Conservation (phyloP, 2,797 vertebrate species). For the Halcyon badia region DNA sequence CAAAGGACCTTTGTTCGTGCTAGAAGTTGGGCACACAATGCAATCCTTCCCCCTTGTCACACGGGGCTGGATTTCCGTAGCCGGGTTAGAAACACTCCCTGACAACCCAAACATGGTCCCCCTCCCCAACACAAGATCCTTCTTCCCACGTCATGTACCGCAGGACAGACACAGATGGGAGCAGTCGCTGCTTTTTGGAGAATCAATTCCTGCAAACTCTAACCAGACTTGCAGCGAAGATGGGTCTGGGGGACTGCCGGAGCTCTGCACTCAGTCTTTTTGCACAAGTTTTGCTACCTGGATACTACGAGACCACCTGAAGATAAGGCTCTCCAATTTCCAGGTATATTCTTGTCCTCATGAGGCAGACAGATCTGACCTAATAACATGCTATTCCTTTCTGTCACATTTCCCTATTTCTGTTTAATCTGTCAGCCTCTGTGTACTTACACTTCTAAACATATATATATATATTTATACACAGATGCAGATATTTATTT, state of each 20-base stretch:
- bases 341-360: not conserved
- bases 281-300: not conserved
- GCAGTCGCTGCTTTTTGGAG: rapidly evolving
- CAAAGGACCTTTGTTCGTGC: slow-evolving; percentile 62
- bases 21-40: slow-evolving; percentile 16
- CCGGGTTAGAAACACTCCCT: not conserved
- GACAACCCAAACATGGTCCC: rapidly evolving
- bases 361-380: not conserved
- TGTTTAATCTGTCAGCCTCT: not conserved
- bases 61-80: not conserved
- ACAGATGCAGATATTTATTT: not conserved
- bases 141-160: not conserved
- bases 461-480: rapidly evolving
- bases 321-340: not conserved
- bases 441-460: not conserved
- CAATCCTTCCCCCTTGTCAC: slow-evolving; percentile 54
- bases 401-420: not conserved
- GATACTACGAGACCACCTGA: not conserved
- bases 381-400: not conserved
- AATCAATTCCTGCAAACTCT: not conserved
- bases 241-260: not conserved
- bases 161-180: not conserved
- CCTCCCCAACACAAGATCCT: rapidly evolving
- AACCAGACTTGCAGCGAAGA: not conserved
- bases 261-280: not conserved